Conservation (phyloP, 37 sponge, comb jelly and placozoan genomes). For the Agelas oroides region DNA sequence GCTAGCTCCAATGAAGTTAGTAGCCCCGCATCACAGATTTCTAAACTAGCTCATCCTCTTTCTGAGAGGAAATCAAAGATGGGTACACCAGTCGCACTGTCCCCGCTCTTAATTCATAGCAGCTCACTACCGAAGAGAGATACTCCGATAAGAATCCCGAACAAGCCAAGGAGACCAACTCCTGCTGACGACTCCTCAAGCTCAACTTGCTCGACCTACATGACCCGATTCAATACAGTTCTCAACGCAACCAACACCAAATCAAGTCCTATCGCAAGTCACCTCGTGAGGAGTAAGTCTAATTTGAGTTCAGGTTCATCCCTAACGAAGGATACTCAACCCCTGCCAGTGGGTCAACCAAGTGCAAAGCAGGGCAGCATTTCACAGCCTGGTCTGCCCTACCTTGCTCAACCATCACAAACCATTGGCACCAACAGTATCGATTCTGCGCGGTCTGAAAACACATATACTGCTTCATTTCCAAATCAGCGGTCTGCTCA, state of each 20-base stretch:
- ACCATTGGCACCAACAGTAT: background rate
- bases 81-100: too few species aligned
- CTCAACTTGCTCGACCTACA: background rate
- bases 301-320: too few species aligned
- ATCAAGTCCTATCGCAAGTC: background rate
- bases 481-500: background rate
- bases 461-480: background rate
- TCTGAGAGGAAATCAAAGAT: too few species aligned
- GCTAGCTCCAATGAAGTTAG: too few species aligned
- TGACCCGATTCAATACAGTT: constrained; percentile 14
- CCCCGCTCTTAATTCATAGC: too few species aligned
- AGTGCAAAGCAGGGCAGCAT: too few species aligned
- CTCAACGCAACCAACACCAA: constrained; percentile 22
- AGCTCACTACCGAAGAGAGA: background rate
- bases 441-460: too few species aligned
- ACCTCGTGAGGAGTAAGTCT: background rate
- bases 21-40: too few species aligned
- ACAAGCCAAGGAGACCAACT: constrained; percentile 3
- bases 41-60: too few species aligned
- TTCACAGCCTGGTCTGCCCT: background rate
- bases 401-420: background rate
- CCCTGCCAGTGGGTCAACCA: background rate
- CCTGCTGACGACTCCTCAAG: background rate
- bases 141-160: background rate
- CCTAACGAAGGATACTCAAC: too few species aligned